A percentile compares a stretch with the other conserved stretches of the same genome.
Evolutionary conservation across 1,140 invertebrate genomes (phyloP).

Genomic region (Solenopsis invicta): DNA sequence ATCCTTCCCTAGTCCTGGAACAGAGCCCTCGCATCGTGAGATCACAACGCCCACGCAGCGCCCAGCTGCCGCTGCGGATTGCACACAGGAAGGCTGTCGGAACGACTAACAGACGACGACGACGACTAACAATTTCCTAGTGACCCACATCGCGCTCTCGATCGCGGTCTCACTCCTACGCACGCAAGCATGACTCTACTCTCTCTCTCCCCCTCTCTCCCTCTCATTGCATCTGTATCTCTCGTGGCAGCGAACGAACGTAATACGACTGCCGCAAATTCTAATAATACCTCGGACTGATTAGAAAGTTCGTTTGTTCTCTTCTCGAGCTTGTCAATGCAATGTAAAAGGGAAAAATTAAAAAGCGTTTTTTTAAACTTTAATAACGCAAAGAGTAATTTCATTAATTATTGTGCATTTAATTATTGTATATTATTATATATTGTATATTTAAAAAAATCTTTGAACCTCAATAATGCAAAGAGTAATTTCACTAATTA

Average conservation of each 20-base stretch:
- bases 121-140: conserved; percentile 82
- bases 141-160: conserved; percentile 82
- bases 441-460: no score
- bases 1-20: conserved; percentile 46
- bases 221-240: conserved; percentile 40
- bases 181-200: conserved; percentile 51
- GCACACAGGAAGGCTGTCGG: conserved; percentile 70
- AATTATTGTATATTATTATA: no score
- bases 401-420: not conserved
- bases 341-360: not conserved
- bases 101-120: conserved; percentile 68
- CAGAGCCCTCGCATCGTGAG: conserved; percentile 19
- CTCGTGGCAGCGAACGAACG: not conserved
- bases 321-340: not conserved
- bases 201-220: conserved; percentile 7
- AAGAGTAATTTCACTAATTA: no score
- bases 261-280: not conserved
- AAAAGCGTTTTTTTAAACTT: not conserved
- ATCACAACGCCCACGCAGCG: conserved; percentile 69
- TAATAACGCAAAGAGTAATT: not conserved
- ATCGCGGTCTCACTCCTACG: conserved; percentile 78
- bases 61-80: conserved; percentile 14
- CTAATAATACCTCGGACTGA: conserved; percentile 20
- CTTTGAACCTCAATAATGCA: no score
- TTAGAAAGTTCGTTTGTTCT: not conserved